These are phyloP conservation scores for Agonum fuliginosum DNA, from an alignment of 2,888 invertebrate species.

Conservation along the genomic window DNA sequence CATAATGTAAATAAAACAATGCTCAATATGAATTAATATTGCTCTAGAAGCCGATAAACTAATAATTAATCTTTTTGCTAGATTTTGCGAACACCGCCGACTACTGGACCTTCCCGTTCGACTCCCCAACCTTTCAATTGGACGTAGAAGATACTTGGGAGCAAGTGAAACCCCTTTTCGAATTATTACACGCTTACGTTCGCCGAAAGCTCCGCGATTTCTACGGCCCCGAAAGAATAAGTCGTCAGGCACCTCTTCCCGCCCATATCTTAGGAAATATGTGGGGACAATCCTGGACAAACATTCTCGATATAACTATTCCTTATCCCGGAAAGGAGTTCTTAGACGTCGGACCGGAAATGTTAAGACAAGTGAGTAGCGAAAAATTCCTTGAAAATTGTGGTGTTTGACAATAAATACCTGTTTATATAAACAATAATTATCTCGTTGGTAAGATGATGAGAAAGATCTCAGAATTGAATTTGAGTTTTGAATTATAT, in stretches of 20 bases:
- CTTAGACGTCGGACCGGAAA: constrained; percentile 88
- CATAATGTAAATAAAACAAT: too few relatives aligned
- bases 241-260: constrained; percentile 87
- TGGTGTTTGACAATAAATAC: neutral
- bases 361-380: constrained; percentile 81
- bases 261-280: constrained; percentile 92
- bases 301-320: constrained; percentile 85
- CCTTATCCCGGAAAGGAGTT: constrained; percentile 90
- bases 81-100: constrained; percentile 92
- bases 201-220: constrained; percentile 87
- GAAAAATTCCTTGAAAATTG: neutral
- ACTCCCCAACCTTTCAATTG: constrained; percentile 83
- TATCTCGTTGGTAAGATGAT: constrained; percentile 9
- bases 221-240: constrained; percentile 89
- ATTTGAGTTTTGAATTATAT: constrained; percentile 14
- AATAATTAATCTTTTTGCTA: constrained; percentile 70
- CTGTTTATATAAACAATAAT: constrained; percentile 23
- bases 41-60: neutral
- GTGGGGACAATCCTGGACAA: constrained; percentile 93
- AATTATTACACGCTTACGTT: constrained; percentile 91
- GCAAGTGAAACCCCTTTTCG: constrained; percentile 89
- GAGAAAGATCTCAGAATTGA: constrained; percentile 37
- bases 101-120: constrained; percentile 93
- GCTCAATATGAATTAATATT: neutral
- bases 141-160: constrained; percentile 90